phyloP scores from a whole-genome alignment of 2,888 invertebrate species.

The Ochlodes sylvanus region DNA sequence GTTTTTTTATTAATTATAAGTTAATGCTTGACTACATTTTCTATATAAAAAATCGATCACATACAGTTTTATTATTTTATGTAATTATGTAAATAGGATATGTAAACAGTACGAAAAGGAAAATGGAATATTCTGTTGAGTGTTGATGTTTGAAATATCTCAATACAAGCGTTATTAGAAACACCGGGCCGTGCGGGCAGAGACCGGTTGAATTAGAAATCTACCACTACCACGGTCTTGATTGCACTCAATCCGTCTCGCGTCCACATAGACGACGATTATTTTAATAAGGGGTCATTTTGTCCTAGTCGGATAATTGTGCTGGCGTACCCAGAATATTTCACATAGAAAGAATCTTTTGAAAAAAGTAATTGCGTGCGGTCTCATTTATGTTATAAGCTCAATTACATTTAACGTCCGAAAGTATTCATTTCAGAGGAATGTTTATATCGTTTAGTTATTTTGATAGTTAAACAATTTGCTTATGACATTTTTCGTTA shows the following conservation, averaged over 20 bases:
- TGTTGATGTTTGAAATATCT: conserved; percentile 18
- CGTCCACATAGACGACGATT: conserved; percentile 53
- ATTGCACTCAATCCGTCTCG: conserved; percentile 52
- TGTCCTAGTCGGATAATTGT: conserved; percentile 66
- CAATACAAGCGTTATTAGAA: conserved; percentile 23
- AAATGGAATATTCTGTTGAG: background rate
- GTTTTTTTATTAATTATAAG: too few relatives aligned
- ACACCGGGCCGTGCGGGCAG: conserved; percentile 10
- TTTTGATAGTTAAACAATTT: conserved; percentile 33
- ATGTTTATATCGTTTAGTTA: conserved; percentile 29
- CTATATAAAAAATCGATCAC: too few relatives aligned
- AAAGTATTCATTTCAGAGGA: conserved; percentile 33
- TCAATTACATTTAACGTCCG: conserved; percentile 23
- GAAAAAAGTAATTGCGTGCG: conserved; percentile 42
- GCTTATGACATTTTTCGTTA: conserved; percentile 22
- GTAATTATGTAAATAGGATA: too few relatives aligned
- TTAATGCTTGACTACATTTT: too few relatives aligned
- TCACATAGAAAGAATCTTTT: conserved; percentile 43
- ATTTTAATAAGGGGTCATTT: conserved; percentile 75
- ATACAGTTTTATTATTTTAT: too few relatives aligned
- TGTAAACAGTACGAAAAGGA: background rate
- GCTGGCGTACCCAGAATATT: conserved; percentile 50
- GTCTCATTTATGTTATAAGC: conserved; percentile 35
- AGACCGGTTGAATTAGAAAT: conserved; percentile 58
- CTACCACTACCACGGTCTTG: conserved; percentile 55